These are phyloP conservation scores for Tapirus indicus DNA, from an alignment of 2,797 vertebrate species.

Conservation along the genomic window DNA sequence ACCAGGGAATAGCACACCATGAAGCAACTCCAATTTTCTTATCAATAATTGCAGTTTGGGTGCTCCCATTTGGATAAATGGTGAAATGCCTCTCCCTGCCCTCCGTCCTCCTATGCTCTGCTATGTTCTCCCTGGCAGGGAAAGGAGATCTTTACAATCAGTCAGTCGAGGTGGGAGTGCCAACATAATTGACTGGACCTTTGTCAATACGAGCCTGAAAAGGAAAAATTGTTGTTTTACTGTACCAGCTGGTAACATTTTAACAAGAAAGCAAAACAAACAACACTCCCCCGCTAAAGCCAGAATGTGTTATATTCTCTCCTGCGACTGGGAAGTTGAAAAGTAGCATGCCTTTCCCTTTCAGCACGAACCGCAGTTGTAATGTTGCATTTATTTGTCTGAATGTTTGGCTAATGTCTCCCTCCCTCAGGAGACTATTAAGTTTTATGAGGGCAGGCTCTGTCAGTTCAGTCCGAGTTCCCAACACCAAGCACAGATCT, in stretches of 20 bases:
- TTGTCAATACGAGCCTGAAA: not conserved
- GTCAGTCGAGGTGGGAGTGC: not conserved
- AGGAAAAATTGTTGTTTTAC: not conserved
- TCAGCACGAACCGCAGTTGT: not conserved
- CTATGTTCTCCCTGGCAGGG: not conserved
- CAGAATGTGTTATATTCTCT: not conserved
- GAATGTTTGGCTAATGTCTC: not conserved
- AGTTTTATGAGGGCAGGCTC: not conserved
- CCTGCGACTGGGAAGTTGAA: not conserved
- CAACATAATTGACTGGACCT: not conserved
- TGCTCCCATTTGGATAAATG: not conserved
- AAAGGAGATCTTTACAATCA: not conserved
- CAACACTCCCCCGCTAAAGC: not conserved
- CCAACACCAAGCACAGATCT: not conserved
- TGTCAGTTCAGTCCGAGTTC: not conserved
- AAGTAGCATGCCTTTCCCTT: not conserved
- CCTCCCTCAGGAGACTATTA: not conserved
- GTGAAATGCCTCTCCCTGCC: not conserved
- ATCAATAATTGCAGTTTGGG: not conserved
- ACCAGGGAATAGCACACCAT: not conserved
- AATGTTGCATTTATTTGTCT: not conserved
- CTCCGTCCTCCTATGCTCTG: not conserved
- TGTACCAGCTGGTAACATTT: not conserved
- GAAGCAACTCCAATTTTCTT: not conserved
- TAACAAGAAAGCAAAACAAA: slow-evolving; percentile 38